These are phyloP conservation scores for Rhinopithecus roxellana DNA, from an alignment of 2,113 vertebrate species.

Conservation along the genomic window DNA sequence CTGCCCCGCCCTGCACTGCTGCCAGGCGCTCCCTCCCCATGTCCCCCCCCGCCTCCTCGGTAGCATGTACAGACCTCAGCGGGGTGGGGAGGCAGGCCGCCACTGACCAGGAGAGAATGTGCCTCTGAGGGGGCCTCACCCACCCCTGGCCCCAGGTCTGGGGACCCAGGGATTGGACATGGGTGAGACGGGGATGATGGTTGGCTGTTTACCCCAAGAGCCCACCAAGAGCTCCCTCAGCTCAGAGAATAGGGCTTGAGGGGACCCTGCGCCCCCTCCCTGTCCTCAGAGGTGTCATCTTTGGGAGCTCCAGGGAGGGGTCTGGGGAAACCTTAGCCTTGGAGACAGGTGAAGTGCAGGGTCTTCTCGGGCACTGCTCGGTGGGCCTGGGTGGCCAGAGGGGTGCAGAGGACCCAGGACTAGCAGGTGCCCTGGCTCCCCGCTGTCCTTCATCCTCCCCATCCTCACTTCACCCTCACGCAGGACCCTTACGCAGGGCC, in stretches of 20 bases:
- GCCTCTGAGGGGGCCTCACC: conserved; percentile 70
- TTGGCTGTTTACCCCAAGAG: not conserved
- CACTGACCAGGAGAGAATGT: conserved; percentile 50
- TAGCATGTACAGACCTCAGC: conserved; percentile 86
- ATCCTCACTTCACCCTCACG: not conserved
- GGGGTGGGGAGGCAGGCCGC: conserved; percentile 55
- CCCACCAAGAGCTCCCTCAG: not conserved
- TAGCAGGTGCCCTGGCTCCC: conserved; percentile 76
- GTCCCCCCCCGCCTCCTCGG: conserved; percentile 76
- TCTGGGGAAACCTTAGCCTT: not conserved
- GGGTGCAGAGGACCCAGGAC: conserved; percentile 74
- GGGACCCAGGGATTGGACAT: not conserved
- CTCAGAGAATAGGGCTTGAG: not conserved
- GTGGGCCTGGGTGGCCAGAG: not conserved
- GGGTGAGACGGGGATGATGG: not conserved
- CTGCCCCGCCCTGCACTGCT: conserved; percentile 78
- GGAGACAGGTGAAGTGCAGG: not conserved
- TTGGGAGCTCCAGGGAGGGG: not conserved
- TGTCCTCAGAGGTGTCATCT: not conserved
- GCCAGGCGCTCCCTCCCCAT: conserved; percentile 75
- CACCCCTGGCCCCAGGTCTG: not conserved
- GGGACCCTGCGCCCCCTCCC: conserved; percentile 1
- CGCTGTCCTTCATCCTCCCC: conserved; percentile 34
- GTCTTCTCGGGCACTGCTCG: not conserved
- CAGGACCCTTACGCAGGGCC: not conserved